Evolutionary conservation across 2,113 vertebrate genomes (phyloP), one percentile per base, ranked within the genome.

Genomic region (Arvicanthis niloticus): DNA sequence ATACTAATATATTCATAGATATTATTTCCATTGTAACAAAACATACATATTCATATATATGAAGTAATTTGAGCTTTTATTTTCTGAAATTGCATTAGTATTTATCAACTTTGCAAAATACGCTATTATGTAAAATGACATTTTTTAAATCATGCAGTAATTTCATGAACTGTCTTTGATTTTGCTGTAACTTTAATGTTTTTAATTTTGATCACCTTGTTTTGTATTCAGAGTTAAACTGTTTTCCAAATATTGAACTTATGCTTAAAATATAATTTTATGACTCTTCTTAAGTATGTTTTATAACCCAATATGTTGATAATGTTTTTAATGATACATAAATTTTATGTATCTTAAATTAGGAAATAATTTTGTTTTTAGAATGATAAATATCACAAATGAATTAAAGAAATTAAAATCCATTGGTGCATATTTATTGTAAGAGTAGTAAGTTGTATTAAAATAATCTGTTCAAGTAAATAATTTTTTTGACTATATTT

Each of bases 31-130:
- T 45, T 95, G 40, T 91, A n/a, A 1, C 58, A 80, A 34, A 70
- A 26, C 84, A 56, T 88, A 67, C 16, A 0, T 88, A 93, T 24
- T 60, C 45, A 6, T 87, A 65, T 9, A 89, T 16, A 22, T 92
- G 24, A 21, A 34, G 1, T n/a, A 21, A 37, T 13, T 5, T 76
- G 34, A 82, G 40, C 11, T 86, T 91, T 67, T 93, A 31, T 75
- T 58, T 88, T 81, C 37, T 40, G 80, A 82, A 60, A 40, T 67
- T 94, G 3, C 51, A 73, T 93, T 81, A 6, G 26, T 77, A 40
- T 93, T 96, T 93, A 81, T 42, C 51, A 67, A 34, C 62, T 85
- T 90, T 84, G 72, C 51, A 94, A 48, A 95, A 95, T 89, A 93
- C 56, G 24, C 40, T 95, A 3, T 29, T 88, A 4, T 65, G 4